phyloP scores from a whole-genome alignment of 2,797 vertebrate species.

The Pseudocheirus occidentalis region DNA sequence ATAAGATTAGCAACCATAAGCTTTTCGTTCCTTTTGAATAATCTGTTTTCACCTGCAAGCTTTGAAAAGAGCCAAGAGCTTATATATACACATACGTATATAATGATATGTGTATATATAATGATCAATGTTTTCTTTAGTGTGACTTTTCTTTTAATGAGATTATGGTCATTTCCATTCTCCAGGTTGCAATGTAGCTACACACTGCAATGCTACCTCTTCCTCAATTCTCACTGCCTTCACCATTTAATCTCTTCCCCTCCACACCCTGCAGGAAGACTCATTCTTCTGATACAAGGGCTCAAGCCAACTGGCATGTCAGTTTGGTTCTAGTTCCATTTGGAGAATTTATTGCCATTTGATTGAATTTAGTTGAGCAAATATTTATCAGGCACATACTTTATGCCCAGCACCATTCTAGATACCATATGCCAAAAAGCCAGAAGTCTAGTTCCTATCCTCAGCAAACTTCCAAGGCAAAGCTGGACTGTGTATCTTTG shows the following conservation, averaged over 20 bases:
- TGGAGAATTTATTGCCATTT: background rate
- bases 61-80: slow-evolving; percentile 43
- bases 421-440: background rate
- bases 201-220: background rate
- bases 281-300: background rate
- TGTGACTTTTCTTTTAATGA: slow-evolving; percentile 40
- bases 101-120: no score
- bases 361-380: slow-evolving; percentile 5
- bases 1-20: slow-evolving; percentile 22
- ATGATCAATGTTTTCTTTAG: slow-evolving; percentile 18
- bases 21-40: slow-evolving; percentile 46
- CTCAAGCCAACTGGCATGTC: slow-evolving; percentile 10
- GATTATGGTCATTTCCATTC: slow-evolving; percentile 8
- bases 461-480: background rate
- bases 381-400: slow-evolving; percentile 39
- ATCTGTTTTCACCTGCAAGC: slow-evolving; percentile 46
- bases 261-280: background rate
- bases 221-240: background rate
- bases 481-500: slow-evolving; percentile 22
- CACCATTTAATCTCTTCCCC: background rate
- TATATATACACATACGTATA: no score
- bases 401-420: background rate
- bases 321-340: background rate
- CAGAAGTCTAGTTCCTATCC: background rate
- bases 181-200: background rate